A percentile compares a stretch with the other conserved stretches of the same genome.
Evolutionary conservation across 2,888 invertebrate species (phyloP).

Genomic region (Antheraea assamensis): DNA sequence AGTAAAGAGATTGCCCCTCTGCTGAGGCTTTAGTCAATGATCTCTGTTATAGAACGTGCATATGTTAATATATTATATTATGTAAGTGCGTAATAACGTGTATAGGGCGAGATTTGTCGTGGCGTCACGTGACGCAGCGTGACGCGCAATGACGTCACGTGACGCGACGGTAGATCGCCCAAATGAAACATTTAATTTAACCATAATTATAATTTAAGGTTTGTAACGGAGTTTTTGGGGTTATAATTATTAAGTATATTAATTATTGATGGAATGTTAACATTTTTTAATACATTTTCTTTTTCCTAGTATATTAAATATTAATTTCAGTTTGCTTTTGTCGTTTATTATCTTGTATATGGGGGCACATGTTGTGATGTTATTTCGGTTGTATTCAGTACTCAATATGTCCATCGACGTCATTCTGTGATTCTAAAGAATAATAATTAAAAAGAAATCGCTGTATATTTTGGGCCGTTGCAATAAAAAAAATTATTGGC

Average conservation of each 20-base stretch:
- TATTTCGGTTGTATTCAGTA: constrained; percentile 8
- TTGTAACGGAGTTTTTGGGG: constrained; percentile 62
- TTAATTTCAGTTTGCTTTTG: constrained; percentile 52
- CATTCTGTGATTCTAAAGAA: constrained; percentile 58
- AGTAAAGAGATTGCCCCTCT: constrained; percentile 42
- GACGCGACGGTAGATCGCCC: constrained; percentile 9
- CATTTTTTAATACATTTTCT: constrained; percentile 42
- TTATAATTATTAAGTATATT: constrained; percentile 59
- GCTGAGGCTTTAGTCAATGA: constrained; percentile 53
- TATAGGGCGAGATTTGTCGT: background rate
- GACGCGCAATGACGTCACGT: background rate
- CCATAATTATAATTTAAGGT: constrained; percentile 41
- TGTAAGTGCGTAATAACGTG: constrained; percentile 1
- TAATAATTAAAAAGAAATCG: constrained; percentile 47
- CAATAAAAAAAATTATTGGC: constrained; percentile 67
- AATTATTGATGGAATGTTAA: constrained; percentile 69
- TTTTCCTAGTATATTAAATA: constrained; percentile 37
- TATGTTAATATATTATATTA: constrained; percentile 30
- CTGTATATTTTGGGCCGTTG: constrained; percentile 78
- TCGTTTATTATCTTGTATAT: constrained; percentile 54
- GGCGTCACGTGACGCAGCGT: background rate
- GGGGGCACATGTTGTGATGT: constrained; percentile 48
- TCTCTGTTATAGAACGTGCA: constrained; percentile 53
- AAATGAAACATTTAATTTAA: constrained; percentile 27
- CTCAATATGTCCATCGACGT: constrained; percentile 7